Percentiles rank a stretch among this genome's conserved stretches.
These are phyloP conservation scores for Linnaemya vulpina DNA, from an alignment of 2,888 invertebrate genomes.

Conservation along the genomic window DNA sequence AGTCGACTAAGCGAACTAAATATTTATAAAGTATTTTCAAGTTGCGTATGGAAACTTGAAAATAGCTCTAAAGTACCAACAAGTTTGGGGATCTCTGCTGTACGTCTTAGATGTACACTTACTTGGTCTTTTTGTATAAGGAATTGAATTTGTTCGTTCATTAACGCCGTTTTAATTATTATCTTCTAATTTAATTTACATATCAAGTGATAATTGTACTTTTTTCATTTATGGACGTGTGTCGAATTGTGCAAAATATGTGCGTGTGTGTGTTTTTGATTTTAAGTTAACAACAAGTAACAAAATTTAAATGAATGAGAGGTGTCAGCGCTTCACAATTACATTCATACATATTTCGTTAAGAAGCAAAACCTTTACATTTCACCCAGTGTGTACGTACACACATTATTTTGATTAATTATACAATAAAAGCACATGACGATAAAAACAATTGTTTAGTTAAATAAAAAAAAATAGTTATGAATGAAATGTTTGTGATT, in stretches of 20 bases:
- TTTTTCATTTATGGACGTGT: constrained; percentile 15
- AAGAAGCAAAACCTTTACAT: not conserved
- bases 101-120: not conserved
- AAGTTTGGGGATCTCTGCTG: not conserved
- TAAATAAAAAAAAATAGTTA: constrained; percentile 5
- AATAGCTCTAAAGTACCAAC: too few relatives aligned
- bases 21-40: too few relatives aligned
- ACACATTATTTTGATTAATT: not conserved
- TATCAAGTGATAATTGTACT: constrained; percentile 36
- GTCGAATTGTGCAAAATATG: not conserved
- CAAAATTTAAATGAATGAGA: not conserved
- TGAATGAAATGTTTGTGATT: constrained; percentile 38
- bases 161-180: constrained; percentile 39
- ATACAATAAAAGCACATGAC: not conserved
- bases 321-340: not conserved
- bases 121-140: too few relatives aligned
- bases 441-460: constrained; percentile 11
- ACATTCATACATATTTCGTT: not conserved
- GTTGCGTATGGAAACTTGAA: too few relatives aligned
- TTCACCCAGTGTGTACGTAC: not conserved
- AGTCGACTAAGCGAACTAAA: too few relatives aligned
- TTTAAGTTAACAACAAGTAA: constrained; percentile 26
- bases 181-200: constrained; percentile 45
- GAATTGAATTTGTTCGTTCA: not conserved
- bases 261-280: not conserved